A percentile compares a stretch with the other conserved stretches of the same genome.
These are phyloP conservation scores for Chauna torquata DNA, from an alignment of 2,113 vertebrate species.

Conservation along the genomic window DNA sequence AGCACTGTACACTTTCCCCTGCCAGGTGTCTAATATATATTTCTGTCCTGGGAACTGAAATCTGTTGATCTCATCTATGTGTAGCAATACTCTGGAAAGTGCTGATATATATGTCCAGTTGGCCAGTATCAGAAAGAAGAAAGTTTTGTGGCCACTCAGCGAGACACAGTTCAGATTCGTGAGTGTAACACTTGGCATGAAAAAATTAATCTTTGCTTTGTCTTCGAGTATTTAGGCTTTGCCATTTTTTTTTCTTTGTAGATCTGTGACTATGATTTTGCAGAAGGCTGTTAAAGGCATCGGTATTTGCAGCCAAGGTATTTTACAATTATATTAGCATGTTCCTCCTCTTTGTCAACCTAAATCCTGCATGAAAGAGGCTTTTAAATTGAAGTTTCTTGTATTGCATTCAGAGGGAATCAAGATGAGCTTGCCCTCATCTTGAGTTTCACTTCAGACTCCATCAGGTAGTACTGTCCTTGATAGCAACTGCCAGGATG, in stretches of 20 bases:
- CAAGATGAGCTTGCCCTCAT: not conserved
- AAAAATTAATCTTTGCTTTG: conserved; percentile 35
- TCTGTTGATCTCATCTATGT: not conserved
- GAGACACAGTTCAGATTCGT: conserved; percentile 7
- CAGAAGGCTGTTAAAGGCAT: not conserved
- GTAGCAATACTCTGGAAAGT: not conserved
- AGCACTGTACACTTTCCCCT: not conserved
- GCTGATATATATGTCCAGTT: not conserved
- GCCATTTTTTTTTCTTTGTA: not conserved
- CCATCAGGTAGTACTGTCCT: not conserved
- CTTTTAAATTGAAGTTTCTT: not conserved
- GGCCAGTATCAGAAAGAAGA: not conserved
- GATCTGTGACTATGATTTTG: not conserved
- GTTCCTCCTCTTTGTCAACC: not conserved
- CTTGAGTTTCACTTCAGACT: not conserved
- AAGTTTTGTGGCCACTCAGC: not conserved
- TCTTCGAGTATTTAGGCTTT: not conserved
- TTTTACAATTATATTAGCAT: not conserved
- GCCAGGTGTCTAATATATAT: not conserved
- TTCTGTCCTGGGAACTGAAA: not conserved
- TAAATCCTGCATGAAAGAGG: not conserved
- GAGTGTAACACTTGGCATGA: not conserved
- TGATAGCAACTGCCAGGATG: not conserved
- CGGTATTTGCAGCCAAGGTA: not conserved
- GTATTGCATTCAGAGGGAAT: not conserved